Evolutionary conservation across 2,797 vertebrate genomes (phyloP).

Genomic region (Pangasius djambal): DNA sequence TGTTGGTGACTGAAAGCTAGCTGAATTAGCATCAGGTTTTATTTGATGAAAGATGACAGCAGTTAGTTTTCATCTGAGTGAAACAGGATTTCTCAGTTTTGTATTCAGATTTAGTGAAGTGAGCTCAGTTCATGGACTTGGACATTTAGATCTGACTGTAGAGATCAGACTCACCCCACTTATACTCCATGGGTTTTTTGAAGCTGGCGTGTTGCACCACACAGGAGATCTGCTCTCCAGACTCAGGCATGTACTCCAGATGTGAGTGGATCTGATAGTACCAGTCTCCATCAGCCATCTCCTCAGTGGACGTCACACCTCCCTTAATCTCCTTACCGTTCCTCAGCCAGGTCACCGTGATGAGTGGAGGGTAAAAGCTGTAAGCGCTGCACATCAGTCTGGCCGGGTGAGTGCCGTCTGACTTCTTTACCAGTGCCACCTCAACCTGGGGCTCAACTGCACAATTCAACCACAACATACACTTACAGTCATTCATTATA

Average conservation of each 20-base stretch:
- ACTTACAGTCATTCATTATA: no score
- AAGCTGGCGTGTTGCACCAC: constrained; percentile 69
- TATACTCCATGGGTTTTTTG: constrained; percentile 14
- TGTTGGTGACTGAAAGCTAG: neutral
- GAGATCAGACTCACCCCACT: constrained; percentile 70
- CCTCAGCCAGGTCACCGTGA: constrained; percentile 70
- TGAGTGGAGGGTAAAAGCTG: constrained; percentile 73
- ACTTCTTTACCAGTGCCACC: constrained; percentile 51
- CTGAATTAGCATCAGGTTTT: neutral
- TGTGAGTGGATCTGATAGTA: constrained; percentile 71
- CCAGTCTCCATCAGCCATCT: constrained; percentile 65
- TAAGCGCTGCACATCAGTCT: constrained; percentile 72
- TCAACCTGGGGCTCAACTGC: constrained; percentile 65
- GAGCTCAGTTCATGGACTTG: neutral
- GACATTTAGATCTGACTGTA: neutral
- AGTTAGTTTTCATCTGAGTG: neutral
- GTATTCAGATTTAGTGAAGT: neutral
- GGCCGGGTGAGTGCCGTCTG: constrained; percentile 50
- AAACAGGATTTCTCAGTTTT: neutral
- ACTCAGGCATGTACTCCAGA: constrained; percentile 66
- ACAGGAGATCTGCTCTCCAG: constrained; percentile 27
- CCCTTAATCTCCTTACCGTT: constrained; percentile 59
- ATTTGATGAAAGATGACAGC: neutral
- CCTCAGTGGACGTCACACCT: constrained; percentile 52
- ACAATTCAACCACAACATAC: no score